phyloP scores from a whole-genome alignment of 2,888 invertebrate species.

The Hesperia comma region DNA sequence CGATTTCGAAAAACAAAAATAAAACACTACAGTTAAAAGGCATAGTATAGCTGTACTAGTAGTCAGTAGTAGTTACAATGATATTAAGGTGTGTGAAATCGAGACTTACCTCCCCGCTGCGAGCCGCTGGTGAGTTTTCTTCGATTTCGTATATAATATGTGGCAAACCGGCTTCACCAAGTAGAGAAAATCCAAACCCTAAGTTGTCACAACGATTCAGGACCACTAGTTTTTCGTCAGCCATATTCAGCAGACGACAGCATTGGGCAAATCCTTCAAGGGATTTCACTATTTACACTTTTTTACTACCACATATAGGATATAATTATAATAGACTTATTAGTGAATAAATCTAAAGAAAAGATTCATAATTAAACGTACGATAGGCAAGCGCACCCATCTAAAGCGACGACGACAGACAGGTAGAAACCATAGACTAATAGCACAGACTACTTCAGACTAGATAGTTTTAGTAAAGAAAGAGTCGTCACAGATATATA shows the following conservation, averaged over 20 bases:
- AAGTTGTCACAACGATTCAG: constrained; percentile 93
- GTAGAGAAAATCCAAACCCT: constrained; percentile 95
- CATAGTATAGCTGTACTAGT: constrained; percentile 9
- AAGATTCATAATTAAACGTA: constrained; percentile 71
- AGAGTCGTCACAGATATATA: background rate
- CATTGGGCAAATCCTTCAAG: constrained; percentile 75
- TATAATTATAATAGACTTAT: constrained; percentile 53
- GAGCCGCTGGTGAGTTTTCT: constrained; percentile 96
- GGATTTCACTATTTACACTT: constrained; percentile 69
- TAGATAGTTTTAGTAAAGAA: no score
- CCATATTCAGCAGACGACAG: constrained; percentile 87
- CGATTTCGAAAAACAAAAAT: constrained; percentile 2
- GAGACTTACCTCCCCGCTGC: constrained; percentile 91
- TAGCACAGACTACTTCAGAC: background rate
- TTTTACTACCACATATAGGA: constrained; percentile 58
- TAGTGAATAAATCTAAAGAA: constrained; percentile 59
- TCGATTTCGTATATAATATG: constrained; percentile 97
- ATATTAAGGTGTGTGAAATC: constrained; percentile 2
- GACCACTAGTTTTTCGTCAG: constrained; percentile 95
- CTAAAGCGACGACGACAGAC: constrained; percentile 72
- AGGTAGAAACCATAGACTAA: constrained; percentile 54
- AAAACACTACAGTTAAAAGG: background rate
- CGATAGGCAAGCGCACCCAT: constrained; percentile 77
- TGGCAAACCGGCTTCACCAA: constrained; percentile 95
- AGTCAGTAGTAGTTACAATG: constrained; percentile 2